Evolutionary conservation across 2,888 invertebrate genomes (phyloP).

Genomic region (Melipona bicolor): DNA sequence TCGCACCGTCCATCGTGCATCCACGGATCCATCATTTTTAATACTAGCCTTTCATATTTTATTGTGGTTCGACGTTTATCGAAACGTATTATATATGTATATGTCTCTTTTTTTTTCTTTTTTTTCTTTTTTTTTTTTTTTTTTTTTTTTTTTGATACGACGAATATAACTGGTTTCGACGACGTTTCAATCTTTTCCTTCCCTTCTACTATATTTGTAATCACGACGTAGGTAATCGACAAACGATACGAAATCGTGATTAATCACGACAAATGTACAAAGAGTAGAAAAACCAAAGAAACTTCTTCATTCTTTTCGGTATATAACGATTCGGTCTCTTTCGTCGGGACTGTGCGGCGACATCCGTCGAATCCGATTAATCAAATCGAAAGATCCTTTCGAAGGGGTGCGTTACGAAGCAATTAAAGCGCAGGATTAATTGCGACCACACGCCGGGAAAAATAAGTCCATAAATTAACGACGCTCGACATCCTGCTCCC

Average conservation of each 20-base stretch:
- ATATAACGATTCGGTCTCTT: constrained; percentile 51
- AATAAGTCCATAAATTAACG: constrained; percentile 79
- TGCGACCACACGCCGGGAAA: constrained; percentile 75
- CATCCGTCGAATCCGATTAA: constrained; percentile 74
- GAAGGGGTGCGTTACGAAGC: constrained; percentile 67
- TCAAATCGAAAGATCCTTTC: constrained; percentile 72
- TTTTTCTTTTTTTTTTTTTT: too few species aligned
- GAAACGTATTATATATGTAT: neutral
- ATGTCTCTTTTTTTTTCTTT: too few species aligned
- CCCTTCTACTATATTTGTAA: too few species aligned
- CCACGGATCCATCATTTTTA: neutral
- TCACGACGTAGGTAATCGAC: neutral
- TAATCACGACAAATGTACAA: constrained; percentile 4
- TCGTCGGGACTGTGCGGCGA: constrained; percentile 56
- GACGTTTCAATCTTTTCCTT: neutral
- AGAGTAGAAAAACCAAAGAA: neutral
- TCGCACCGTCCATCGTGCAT: neutral
- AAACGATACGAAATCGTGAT: too few species aligned
- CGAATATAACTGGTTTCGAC: neutral
- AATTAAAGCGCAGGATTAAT: constrained; percentile 78
- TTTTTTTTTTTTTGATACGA: too few species aligned
- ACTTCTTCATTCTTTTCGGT: constrained; percentile 20
- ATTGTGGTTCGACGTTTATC: neutral
- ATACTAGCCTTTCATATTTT: too few species aligned
- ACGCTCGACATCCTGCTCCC: constrained; percentile 61